Base-by-base conservation (phyloP, 2,888 invertebrate species). In the Ectemnius continuus region DNA sequence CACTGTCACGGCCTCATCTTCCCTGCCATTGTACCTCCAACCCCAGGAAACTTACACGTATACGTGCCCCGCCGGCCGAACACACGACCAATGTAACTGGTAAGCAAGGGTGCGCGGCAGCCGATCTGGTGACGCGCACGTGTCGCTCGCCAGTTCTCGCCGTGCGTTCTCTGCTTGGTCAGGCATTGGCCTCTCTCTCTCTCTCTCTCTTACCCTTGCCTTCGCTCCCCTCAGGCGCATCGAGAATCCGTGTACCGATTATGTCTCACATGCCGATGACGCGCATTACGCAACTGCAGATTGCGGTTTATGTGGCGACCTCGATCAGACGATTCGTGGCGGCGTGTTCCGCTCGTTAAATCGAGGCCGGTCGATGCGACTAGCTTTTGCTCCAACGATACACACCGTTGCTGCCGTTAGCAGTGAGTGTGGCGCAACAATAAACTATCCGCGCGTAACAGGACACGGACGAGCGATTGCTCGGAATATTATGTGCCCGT, bases 201-300 rank as follows among this genome's bases (percentile, higher is more conserved):
- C 28, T 5, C 28, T 5, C 28, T 28, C 74, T 75, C 70, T 73
- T 67, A 74, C 64, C 75, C 70, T 64, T 67, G 69, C 64, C 47
- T 68, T 63, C 4, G 4, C n/a, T 16, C 52, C 52, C 16, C 52
- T 52, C 52, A 16, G 5, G 8, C 52, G 16, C 52, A 36, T 36
- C 8, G 36, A 63, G 73, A 68, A 68, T 67, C 61, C 78, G 60
- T 76, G 74, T 73, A 76, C 79, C 67, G 82, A 81, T 81, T 82
- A 74, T 73, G 79, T 76, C 75, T 69, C 71, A n/a, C 81, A 70
- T 73, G 75, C 73, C 77, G 72, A 73, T 70, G 77, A 79, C 77
- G 79, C 76, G 79, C 68, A 73, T 79, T 82, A 73, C 80, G 80
- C 77, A 82, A 82, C 75, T 82, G 77, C 72, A 79, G 79, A 77